Percentiles rank a stretch among this genome's conserved stretches.
Conservation (phyloP, 1,140 invertebrate species). For the Brachionus koreanus region DNA sequence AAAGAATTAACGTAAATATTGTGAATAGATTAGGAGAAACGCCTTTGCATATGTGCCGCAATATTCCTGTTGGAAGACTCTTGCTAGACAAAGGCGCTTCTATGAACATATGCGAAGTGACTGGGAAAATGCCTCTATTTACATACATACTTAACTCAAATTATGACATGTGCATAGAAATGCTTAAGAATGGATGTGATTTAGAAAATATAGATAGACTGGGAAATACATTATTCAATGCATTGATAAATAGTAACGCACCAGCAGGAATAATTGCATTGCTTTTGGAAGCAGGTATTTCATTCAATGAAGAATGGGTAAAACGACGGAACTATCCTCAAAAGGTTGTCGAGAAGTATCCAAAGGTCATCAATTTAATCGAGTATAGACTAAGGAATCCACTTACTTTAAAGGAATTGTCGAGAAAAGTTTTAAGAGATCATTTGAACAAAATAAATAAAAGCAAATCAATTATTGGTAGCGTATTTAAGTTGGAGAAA, state of each 20-base stretch:
- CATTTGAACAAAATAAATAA: slow-evolving; percentile 29
- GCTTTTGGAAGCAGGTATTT: slow-evolving; percentile 28
- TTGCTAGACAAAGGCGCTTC: slow-evolving; percentile 7
- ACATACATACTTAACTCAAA: slow-evolving; percentile 13
- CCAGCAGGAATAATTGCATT: background rate
- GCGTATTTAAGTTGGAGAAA: slow-evolving; percentile 16
- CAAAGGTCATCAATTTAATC: slow-evolving; percentile 7
- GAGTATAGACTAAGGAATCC: slow-evolving; percentile 41
- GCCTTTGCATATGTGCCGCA: slow-evolving; percentile 38
- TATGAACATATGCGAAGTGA: slow-evolving; percentile 41
- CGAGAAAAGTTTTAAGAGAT: background rate
- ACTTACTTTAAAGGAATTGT: slow-evolving; percentile 18
- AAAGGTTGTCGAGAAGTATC: slow-evolving; percentile 17
- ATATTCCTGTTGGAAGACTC: slow-evolving; percentile 26
- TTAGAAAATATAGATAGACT: slow-evolving; percentile 32
- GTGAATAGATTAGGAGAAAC: slow-evolving; percentile 42
- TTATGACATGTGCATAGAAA: slow-evolving; percentile 36
- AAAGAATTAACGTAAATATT: background rate
- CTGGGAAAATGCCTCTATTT: slow-evolving; percentile 40
- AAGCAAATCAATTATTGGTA: slow-evolving; percentile 24
- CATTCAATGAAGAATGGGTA: slow-evolving; percentile 30
- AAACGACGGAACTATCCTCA: background rate
- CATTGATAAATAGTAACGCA: slow-evolving; percentile 36
- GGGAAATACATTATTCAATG: slow-evolving; percentile 32
- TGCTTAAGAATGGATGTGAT: slow-evolving; percentile 28